A percentile compares a stretch with the other conserved stretches of the same genome.
These are phyloP conservation scores for Pomatostomus ruficeps DNA, from an alignment of 2,113 vertebrate genomes.

Conservation along the genomic window DNA sequence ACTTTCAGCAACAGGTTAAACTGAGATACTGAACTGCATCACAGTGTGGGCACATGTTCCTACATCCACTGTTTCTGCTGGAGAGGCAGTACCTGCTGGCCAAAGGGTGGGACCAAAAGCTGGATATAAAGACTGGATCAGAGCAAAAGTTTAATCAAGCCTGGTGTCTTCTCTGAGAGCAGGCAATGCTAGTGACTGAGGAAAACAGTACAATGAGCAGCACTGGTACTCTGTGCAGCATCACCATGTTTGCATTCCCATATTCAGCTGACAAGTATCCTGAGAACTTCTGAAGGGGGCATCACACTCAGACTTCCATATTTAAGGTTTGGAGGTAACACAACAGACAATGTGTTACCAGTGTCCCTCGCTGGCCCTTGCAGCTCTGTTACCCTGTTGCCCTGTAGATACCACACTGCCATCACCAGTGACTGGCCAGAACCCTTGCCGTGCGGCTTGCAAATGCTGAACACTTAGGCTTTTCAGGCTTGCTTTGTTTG, in stretches of 20 bases:
- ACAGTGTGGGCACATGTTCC: background rate
- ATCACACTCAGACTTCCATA: accelerated
- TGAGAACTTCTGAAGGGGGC: background rate
- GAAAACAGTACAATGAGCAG: background rate
- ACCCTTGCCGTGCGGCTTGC: background rate
- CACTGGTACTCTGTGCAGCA: background rate
- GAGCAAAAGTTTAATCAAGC: background rate
- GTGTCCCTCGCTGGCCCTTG: background rate
- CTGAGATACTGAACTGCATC: background rate
- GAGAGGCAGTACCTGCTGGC: background rate
- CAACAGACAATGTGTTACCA: background rate
- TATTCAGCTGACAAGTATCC: background rate
- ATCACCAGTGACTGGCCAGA: background rate
- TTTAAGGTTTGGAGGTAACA: background rate
- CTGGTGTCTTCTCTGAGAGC: background rate
- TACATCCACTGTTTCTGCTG: background rate
- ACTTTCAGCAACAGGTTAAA: background rate
- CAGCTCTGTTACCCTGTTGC: background rate
- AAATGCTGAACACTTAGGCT: background rate
- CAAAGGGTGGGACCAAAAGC: background rate
- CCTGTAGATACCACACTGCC: background rate
- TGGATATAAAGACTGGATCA: background rate
- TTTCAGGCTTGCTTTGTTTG: background rate
- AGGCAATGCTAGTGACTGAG: background rate
- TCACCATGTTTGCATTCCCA: background rate